phyloP scores from a whole-genome alignment of 2,888 invertebrate species.

The Erebia palarica region DNA sequence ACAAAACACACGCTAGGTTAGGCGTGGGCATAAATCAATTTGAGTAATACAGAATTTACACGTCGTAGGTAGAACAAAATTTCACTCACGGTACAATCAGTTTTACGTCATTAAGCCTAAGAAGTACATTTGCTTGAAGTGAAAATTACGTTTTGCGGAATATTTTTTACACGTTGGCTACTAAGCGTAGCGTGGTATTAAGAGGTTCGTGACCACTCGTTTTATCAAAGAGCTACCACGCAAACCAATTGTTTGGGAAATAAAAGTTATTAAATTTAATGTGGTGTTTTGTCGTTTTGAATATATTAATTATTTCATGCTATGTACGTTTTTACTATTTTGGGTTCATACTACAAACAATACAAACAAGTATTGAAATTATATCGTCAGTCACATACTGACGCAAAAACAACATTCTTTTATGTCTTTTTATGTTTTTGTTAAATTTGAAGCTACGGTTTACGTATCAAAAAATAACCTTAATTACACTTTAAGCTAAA shows the following conservation, averaged over 20 bases:
- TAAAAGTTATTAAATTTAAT: slow-evolving; percentile 29
- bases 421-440: no score
- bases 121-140: slow-evolving; percentile 19
- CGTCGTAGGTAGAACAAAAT: background rate
- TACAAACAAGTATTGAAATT: no score
- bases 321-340: background rate
- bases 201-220: slow-evolving; percentile 28
- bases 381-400: no score
- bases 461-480: no score
- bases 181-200: slow-evolving; percentile 28
- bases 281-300: slow-evolving; percentile 26
- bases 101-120: slow-evolving; percentile 13
- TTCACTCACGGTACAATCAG: slow-evolving; percentile 15
- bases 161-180: slow-evolving; percentile 23
- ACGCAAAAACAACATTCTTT: no score
- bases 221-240: slow-evolving; percentile 30
- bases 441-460: no score
- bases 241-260: slow-evolving; percentile 34
- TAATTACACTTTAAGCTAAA: no score
- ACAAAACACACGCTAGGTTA: slow-evolving; percentile 30
- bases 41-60: slow-evolving; percentile 21
- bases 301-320: slow-evolving; percentile 6
- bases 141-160: background rate
- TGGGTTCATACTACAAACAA: no score
- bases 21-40: slow-evolving; percentile 34